Evolutionary conservation across 2,888 invertebrate genomes (phyloP), one percentile per base, ranked within the genome.

Genomic region (Lasioglossum lativentre): DNA sequence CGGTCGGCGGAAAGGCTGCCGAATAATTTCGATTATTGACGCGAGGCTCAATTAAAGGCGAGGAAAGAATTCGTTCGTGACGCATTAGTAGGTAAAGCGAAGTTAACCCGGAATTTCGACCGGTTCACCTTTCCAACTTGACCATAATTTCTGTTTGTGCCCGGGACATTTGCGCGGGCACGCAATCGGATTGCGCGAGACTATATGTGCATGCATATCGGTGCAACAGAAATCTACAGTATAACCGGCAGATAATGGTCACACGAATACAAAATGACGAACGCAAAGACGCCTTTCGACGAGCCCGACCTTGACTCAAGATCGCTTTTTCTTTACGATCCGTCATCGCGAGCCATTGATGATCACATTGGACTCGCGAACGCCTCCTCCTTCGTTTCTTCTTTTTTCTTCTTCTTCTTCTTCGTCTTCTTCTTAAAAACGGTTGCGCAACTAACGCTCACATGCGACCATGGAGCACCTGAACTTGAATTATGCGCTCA

Each of bases 241-340:
- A 80, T 80, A 86, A 87, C 82, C 81, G 86, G 75, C 78, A 82
- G 88, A 90, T 92, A 92, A 92, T 92, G 90, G 83, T 87, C 81
- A 77, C 82, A 88, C 90, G 92, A 92, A 92, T 91, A 89, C 89
- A 90, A 91, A 91, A 92, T 90, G 91, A 89, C 89, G 88, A 90
- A 86, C 89, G 91, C 88, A 85, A 82, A 86, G 91, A 87, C 90
- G 91, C 91, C 91, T 93, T 92, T 92, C 92, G 89, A 90, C 89
- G 91, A 86, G 89, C 72, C 12, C 90, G 92, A 93, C 94, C 94
- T 93, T 94, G 93, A 92, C 92, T 92, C 80, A 86, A 90, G 92
- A 93, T 93, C 93, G 92, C 92, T 93, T 93, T 93, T 93, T 93
- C 93, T 92, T 86, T 87, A 75, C 85, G 88, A 90, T 90, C 90